phyloP scores from a whole-genome alignment of 2,797 vertebrate genomes.

The Cygnus olor region DNA sequence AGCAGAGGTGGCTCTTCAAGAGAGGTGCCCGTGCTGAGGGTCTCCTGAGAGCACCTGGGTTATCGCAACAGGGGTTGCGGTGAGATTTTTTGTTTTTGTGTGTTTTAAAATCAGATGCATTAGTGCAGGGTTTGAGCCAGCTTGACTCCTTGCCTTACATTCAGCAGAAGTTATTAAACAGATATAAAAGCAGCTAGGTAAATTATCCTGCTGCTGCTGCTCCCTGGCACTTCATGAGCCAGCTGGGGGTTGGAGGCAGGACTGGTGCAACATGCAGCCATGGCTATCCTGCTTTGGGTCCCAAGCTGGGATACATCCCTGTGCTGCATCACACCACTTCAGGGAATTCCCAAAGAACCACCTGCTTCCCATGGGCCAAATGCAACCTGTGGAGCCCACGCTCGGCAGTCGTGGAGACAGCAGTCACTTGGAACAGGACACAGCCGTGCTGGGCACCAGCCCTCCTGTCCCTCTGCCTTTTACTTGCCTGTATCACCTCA shows the following conservation, averaged over 20 bases:
- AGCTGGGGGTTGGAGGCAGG: not conserved
- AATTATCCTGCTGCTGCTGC: not conserved
- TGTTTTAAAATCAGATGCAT: not conserved
- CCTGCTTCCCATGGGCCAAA: not conserved
- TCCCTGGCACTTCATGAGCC: not conserved
- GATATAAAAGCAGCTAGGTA: not conserved
- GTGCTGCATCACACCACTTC: not conserved
- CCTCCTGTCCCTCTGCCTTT: not conserved
- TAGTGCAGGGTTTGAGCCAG: not conserved
- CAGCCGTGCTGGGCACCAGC: not conserved
- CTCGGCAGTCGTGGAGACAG: accelerated
- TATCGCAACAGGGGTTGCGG: not conserved
- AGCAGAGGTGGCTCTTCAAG: not conserved
- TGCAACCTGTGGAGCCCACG: not conserved
- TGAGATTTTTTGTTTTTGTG: not conserved
- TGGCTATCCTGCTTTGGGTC: not conserved
- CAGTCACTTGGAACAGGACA: not conserved
- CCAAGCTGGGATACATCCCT: not conserved
- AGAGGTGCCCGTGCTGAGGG: not conserved
- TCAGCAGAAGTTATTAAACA: not conserved
- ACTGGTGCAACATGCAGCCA: not conserved
- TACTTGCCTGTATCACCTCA: not conserved
- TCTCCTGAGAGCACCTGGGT: not conserved
- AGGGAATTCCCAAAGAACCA: not conserved
- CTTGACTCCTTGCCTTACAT: not conserved